These are phyloP conservation scores for Macrosiphum euphorbiae DNA, from an alignment of 2,888 invertebrate genomes.

Conservation along the genomic window DNA sequence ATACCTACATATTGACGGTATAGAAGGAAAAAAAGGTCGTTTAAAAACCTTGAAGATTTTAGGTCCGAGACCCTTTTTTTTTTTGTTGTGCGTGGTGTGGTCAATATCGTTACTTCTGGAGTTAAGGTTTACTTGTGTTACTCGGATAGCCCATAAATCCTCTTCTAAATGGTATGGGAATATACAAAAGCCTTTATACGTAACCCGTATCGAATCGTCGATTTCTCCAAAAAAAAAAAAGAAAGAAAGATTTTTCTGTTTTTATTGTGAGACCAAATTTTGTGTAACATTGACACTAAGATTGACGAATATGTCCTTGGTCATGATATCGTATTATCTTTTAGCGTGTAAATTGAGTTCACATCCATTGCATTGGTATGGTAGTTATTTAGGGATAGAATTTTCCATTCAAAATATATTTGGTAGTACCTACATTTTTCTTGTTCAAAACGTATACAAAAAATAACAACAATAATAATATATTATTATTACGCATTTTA, in stretches of 20 bases:
- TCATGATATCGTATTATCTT: conserved; percentile 2
- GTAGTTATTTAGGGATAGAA: not conserved
- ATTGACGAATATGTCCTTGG: conserved; percentile 51
- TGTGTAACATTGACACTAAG: conserved; percentile 18
- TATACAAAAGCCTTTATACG: conserved; percentile 48
- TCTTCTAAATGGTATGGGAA: conserved; percentile 44
- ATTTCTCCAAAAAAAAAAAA: conserved; percentile 39
- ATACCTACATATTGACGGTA: not conserved
- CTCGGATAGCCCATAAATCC: conserved; percentile 58
- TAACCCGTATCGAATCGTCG: conserved; percentile 55
- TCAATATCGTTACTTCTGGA: conserved; percentile 59
- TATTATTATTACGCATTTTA: not conserved
- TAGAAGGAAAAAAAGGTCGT: conserved; percentile 45
- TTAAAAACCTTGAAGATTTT: conserved; percentile 55
- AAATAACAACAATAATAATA: not conserved
- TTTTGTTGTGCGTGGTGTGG: conserved; percentile 48
- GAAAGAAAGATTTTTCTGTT: conserved; percentile 34
- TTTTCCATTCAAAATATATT: conserved; percentile 15
- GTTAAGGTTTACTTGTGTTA: conserved; percentile 58
- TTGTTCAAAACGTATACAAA: not conserved
- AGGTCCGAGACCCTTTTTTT: conserved; percentile 49
- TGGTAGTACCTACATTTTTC: not conserved
- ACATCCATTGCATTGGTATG: not conserved
- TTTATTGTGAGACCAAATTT: conserved; percentile 36
- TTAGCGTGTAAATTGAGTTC: not conserved